Evolutionary conservation across 2,113 vertebrate species (phyloP), one percentile per base, ranked within the genome.

Genomic region (Cheilinus undulatus): DNA sequence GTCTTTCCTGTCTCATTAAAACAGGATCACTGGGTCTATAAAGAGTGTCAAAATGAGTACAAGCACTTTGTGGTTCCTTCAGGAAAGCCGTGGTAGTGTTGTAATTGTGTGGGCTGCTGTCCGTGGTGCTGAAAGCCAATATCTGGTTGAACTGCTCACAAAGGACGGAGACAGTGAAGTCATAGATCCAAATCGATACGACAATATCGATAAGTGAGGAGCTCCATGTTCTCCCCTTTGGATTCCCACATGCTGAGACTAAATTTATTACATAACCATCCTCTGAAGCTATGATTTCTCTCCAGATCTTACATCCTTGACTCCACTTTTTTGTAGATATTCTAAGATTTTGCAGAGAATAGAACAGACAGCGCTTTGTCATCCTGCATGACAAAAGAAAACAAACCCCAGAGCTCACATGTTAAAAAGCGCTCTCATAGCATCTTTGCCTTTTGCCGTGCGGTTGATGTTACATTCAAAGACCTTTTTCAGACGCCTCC

Each of bases 51-150:
- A 26, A 49, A 52, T 13, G 50, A 51, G 30, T 12, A 12, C 34
- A 1, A 34, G 68, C 49, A 62, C 76, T n/a, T 54, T 45, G 50
- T 56, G 70, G 68, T 49, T 78, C 71, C 71, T 57, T 69, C n/a
- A 74, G 38, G n/a, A 66, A 45, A 30, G 30, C 24, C 0, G 42
- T 1, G 38, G 34, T 40, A 14, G 60, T n/a, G 63, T 14, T 19
- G 75, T 1, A 57, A 48, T 14, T 60, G 73, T 2, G 76, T 82
- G 53, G 73, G 66, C 52, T 43, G 66, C 80, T 82, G 59, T 80
- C 74, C 71, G 0, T 66, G 71, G 57, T 49, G 11, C 76, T 78
- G 74, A 75, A 74, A 79, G 63, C 73, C 82, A 83, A 76, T 63
- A 65, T 62, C 14, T 52, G 63, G 28, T 68, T 32, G 42, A 69